A percentile compares a stretch with the other conserved stretches of the same genome.
Conservation (phyloP, 2,888 invertebrate genomes). For the Deladenus siricidicola region DNA sequence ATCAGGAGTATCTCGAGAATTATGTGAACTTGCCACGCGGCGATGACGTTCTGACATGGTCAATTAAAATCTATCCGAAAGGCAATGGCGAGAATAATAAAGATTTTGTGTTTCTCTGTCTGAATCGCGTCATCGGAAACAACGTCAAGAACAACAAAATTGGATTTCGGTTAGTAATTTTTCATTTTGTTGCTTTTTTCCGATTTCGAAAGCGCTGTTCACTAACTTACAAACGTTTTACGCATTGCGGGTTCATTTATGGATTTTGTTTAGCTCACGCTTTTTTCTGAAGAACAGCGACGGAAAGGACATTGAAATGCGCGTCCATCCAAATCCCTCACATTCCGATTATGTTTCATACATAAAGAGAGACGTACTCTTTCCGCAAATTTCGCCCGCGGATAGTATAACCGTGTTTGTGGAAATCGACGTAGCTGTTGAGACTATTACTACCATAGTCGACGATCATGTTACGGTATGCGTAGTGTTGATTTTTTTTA, state of each 20-base stretch:
- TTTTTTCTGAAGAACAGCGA: slow-evolving; percentile 51
- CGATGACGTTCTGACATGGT: slow-evolving; percentile 49
- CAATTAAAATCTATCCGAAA: slow-evolving; percentile 54
- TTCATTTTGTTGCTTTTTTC: slow-evolving; percentile 1
- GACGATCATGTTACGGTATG: slow-evolving; percentile 37
- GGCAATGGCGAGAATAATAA: slow-evolving; percentile 49
- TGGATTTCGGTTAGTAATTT: slow-evolving; percentile 27
- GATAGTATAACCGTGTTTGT: slow-evolving; percentile 53
- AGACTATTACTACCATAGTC: slow-evolving; percentile 50
- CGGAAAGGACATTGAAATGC: slow-evolving; percentile 53
- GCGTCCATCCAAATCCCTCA: slow-evolving; percentile 54
- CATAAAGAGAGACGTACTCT: slow-evolving; percentile 53
- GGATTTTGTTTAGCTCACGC: slow-evolving; percentile 44
- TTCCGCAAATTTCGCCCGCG: slow-evolving; percentile 52
- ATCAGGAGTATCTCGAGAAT: slow-evolving; percentile 52
- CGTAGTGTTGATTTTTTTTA: not conserved
- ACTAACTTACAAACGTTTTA: no score
- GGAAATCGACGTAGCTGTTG: slow-evolving; percentile 54
- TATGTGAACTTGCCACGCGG: slow-evolving; percentile 48
- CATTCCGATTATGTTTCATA: slow-evolving; percentile 54
- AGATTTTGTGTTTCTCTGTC: slow-evolving; percentile 53
- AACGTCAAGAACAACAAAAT: slow-evolving; percentile 30
- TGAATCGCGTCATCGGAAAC: slow-evolving; percentile 47
- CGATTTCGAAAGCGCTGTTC: no score
- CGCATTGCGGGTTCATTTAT: no score